Conservation (phyloP, 2,797 vertebrate genomes). For the Betta splendens region DNA sequence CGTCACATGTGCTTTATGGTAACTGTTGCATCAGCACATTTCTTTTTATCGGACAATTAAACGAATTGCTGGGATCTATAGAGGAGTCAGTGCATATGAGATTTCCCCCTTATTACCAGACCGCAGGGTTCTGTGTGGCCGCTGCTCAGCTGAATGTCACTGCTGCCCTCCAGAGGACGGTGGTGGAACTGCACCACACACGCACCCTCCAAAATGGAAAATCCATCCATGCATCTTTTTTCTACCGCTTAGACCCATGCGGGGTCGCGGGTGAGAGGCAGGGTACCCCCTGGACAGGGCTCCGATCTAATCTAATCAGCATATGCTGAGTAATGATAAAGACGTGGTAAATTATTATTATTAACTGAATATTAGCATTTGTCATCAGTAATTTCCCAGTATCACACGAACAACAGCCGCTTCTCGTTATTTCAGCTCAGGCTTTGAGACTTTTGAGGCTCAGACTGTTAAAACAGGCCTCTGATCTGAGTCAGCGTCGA, state of each 20-base stretch:
- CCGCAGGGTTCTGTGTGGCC: neutral
- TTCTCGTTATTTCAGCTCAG: neutral
- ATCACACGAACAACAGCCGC: too few relatives aligned
- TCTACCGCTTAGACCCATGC: too few relatives aligned
- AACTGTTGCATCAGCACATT: conserved; percentile 22
- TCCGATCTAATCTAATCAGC: too few relatives aligned
- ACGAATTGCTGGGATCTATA: conserved; percentile 21
- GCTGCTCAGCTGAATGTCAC: conserved; percentile 31
- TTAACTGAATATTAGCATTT: too few relatives aligned
- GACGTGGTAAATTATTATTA: too few relatives aligned
- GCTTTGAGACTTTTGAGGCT: neutral
- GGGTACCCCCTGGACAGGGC: too few relatives aligned
- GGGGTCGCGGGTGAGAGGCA: too few relatives aligned
- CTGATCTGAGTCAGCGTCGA: neutral
- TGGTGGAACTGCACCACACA: conserved; percentile 27
- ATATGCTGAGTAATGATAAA: too few relatives aligned
- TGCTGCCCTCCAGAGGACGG: conserved; percentile 73
- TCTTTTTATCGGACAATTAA: conserved; percentile 23
- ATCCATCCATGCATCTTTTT: too few relatives aligned
- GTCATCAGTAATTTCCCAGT: too few relatives aligned
- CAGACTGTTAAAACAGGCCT: neutral
- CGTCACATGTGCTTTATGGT: conserved; percentile 6
- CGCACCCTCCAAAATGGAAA: too few relatives aligned
- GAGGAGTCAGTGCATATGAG: conserved; percentile 23
- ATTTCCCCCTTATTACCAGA: conserved; percentile 5